Evolutionary conservation across 2,113 vertebrate species (phyloP), one percentile per base, ranked within the genome.

Genomic region (Perca fluviatilis): DNA sequence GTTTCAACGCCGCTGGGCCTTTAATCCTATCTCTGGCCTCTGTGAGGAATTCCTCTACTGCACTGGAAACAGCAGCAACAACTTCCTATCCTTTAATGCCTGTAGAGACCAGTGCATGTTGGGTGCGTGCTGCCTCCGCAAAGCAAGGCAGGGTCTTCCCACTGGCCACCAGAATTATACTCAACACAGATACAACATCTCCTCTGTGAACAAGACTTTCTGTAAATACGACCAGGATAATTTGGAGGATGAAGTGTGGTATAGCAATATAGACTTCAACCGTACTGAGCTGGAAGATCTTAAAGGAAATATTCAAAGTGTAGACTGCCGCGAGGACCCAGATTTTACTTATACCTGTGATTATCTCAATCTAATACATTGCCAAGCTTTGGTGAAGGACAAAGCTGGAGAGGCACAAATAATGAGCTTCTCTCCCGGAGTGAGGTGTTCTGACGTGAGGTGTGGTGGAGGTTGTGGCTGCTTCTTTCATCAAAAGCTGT

Each of bases 11-110:
- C 77, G 79, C 73, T 93, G 88, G 89, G 90, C 79, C 57, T 91
- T 86, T 72, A 90, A 86, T 75, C 73, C 74, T 30, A 51, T 53
- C 23, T 83, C 84, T 15, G 87, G 75, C 40, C 71, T 80, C 47
- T 93, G 87, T 80, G 86, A 91, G 54, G 81, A 84, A 27, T 92
- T 93, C 78, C 47, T 82, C 11, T 88, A 85, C 83, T 94, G 85
- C 54, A 62, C 72, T 30, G 88, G 89, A 74, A 90, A 87, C 49
- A 71, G 46, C 74, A 79, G 66, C 77, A 94, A 90, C 79, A 92
- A 86, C 70, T 92, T 94, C 69, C 66, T 46, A 33, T 93, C 85
- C 49, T 75, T 74, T 19, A 67, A 74, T 54, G 69, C 80, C 43
- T 93, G 89, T 56, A 78, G 68, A 69, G 67, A 85, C 53, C 87